phyloP scores from a whole-genome alignment of 92 coral and sea anemone genomes.

The Porites divaricata region DNA sequence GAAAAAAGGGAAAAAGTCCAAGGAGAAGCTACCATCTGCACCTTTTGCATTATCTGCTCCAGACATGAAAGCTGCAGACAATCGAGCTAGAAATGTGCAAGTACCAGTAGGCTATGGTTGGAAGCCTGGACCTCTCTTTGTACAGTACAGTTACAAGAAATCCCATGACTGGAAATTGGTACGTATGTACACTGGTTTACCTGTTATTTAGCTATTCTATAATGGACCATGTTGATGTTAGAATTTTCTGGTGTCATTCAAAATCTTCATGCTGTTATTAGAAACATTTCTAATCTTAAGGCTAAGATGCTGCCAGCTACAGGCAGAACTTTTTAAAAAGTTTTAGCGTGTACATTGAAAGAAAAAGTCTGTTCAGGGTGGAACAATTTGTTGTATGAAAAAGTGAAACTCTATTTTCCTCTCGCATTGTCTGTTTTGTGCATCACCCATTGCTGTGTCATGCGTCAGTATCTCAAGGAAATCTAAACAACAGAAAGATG shows the following conservation, averaged over 20 bases:
- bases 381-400: no score
- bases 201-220: background rate
- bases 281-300: no score
- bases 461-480: no score
- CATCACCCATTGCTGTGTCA: no score
- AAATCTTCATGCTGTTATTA: no score
- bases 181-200: background rate
- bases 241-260: no score
- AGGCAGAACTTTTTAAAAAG: no score
- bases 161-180: constrained; percentile 74
- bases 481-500: no score
- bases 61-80: constrained; percentile 44
- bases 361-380: background rate
- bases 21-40: constrained; percentile 16
- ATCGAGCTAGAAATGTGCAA: constrained; percentile 35
- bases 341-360: no score
- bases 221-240: background rate
- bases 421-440: no score
- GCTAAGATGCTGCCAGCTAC: no score
- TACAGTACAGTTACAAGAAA: constrained; percentile 52
- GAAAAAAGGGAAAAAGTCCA: constrained; percentile 14
- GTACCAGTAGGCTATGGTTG: constrained; percentile 70
- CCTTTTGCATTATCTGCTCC: constrained; percentile 35
- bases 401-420: no score
- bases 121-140: constrained; percentile 54